Evolutionary conservation across 2,888 invertebrate species (phyloP), one percentile per base, ranked within the genome.

Genomic region (Norana najaformis): DNA sequence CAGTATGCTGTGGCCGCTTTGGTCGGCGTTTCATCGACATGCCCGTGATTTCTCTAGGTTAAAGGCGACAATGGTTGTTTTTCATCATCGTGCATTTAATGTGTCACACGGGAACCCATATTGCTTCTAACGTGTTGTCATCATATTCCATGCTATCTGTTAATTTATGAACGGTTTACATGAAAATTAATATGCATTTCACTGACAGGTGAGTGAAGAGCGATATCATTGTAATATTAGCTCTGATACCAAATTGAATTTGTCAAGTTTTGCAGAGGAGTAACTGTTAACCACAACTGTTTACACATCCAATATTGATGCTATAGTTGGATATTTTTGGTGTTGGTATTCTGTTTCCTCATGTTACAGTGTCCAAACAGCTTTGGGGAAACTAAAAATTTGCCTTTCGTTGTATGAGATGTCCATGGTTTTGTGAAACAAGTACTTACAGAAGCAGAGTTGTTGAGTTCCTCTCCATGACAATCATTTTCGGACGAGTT

Each of bases 111-210:
- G 69, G 69, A 69, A 69, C 30, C 69, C 37, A 36, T 85, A 35
- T 85, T 85, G 85, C 36, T 36, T 36, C 37, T 85, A 85, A 23
- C 18, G 85, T 4, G 37, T 85, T 85, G 85, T 85, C 36, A 36
- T 35, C 85, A 85, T 85, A 20, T 85, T 36, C 85, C 16, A 35
- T 85, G 85, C 85, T 85, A 85, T 85, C 36, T 85, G 85, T 85
- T 85, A 85, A 36, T 85, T 35, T 85, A 36, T 85, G 85, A 85
- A 35, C 85, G 37, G 69, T 85, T 85, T 85, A 85, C 85, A 85
- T 85, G 85, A 85, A 85, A 85, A 85, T 85, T 85, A 85, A 85
- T 85, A 16, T 85, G 85, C 85, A 36, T 85, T 85, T 85, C 85
- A 85, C 85, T 1, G 85, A 85, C 35, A 85, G 85, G 85, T 85